A percentile compares a stretch with the other conserved stretches of the same genome.
Conservation (phyloP, 2,888 invertebrate species). For the Drosophila subsilvestris region DNA sequence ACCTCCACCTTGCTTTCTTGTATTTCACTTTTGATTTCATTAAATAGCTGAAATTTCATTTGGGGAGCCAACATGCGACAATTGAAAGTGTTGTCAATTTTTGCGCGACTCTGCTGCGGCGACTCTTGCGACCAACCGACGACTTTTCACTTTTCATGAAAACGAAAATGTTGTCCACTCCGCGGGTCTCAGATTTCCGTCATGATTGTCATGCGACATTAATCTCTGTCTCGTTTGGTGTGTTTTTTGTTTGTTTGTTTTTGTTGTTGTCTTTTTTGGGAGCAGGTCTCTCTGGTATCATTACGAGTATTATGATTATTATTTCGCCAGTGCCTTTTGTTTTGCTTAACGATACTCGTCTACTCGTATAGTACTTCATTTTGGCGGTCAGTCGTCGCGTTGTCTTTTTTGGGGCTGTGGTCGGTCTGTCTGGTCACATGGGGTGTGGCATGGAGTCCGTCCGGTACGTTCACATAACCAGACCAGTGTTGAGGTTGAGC, state of each 20-base stretch:
- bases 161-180: constrained; percentile 41
- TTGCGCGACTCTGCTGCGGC: constrained; percentile 27
- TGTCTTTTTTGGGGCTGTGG: constrained; percentile 27
- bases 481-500: constrained; percentile 27
- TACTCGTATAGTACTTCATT: constrained; percentile 9
- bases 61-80: constrained; percentile 60
- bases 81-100: constrained; percentile 76
- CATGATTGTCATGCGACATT: constrained; percentile 78
- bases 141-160: constrained; percentile 47
- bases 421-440: constrained; percentile 6
- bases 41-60: constrained; percentile 50
- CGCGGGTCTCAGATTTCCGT: constrained; percentile 72
- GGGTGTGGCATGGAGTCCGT: background rate
- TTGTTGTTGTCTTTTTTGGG: constrained; percentile 2
- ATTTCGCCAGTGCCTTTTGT: constrained; percentile 56
- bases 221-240: constrained; percentile 54
- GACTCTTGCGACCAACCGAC: constrained; percentile 11
- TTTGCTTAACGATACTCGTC: constrained; percentile 12
- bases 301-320: constrained; percentile 48
- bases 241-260: no score
- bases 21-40: constrained; percentile 74
- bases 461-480: background rate
- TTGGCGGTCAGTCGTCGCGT: constrained; percentile 45
- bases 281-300: constrained; percentile 39
- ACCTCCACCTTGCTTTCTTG: constrained; percentile 15